These are phyloP conservation scores for Tridacna crocea DNA, from an alignment of 2,888 invertebrate species.

Conservation along the genomic window DNA sequence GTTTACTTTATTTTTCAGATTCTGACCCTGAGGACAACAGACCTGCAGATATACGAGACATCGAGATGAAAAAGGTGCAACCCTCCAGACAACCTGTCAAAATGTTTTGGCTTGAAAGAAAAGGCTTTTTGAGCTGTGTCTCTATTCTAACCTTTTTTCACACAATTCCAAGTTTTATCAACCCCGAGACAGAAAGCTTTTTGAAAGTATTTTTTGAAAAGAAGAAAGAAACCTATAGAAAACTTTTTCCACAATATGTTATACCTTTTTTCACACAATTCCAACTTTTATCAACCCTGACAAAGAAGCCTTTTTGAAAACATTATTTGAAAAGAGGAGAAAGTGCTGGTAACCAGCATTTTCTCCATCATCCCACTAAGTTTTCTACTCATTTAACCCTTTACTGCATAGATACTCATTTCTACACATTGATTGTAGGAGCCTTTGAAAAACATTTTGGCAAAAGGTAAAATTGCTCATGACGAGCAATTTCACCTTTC, in stretches of 20 bases:
- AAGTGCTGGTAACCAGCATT: too few species aligned
- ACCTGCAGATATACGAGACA: slow-evolving; percentile 54
- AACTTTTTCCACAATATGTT: too few species aligned
- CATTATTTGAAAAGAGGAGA: not conserved
- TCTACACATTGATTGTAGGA: too few species aligned
- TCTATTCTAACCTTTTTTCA: not conserved
- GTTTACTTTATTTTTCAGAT: slow-evolving; percentile 40
- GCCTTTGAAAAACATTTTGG: too few species aligned
- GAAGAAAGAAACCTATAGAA: too few species aligned
- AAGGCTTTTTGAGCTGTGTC: not conserved
- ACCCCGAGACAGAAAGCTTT: not conserved
- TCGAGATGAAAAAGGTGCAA: slow-evolving; percentile 59
- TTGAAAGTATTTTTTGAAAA: not conserved
- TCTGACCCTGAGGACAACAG: slow-evolving; percentile 55
- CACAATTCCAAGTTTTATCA: not conserved
- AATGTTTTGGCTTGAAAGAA: too few species aligned
- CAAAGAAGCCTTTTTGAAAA: not conserved
- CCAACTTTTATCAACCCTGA: not conserved
- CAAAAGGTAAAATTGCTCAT: too few species aligned
- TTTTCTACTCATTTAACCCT: too few species aligned
- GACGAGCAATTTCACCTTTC: too few species aligned
- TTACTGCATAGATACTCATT: too few species aligned
- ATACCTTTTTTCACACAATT: not conserved
- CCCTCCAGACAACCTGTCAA: too few species aligned
- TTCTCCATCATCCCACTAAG: too few species aligned